These are phyloP conservation scores for Sycophila sp. DNA, from an alignment of 1,140 invertebrate genomes.

Conservation along the genomic window DNA sequence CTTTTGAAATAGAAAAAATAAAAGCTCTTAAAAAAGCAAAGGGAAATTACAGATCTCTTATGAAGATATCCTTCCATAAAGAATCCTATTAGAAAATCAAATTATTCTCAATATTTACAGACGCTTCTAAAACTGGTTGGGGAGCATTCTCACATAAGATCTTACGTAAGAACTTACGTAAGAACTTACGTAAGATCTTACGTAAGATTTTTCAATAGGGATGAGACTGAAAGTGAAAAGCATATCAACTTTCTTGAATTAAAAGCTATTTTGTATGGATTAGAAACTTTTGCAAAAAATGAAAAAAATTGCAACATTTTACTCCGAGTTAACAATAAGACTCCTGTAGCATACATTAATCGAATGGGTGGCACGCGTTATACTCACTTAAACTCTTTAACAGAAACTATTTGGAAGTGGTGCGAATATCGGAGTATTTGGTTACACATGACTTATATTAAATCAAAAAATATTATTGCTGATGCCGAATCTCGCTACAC, in stretches of 20 bases:
- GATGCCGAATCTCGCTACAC: conserved; percentile 37
- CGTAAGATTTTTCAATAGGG: too few relatives aligned
- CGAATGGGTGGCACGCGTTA: conserved; percentile 50
- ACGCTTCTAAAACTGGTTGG: conserved; percentile 2
- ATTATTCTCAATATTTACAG: not conserved
- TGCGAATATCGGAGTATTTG: conserved; percentile 46
- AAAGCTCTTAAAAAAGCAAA: not conserved
- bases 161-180: not conserved
- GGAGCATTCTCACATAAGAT: not conserved
- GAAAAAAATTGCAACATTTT: conserved; percentile 46
- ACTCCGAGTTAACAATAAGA: conserved; percentile 38
- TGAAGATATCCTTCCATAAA: not conserved
- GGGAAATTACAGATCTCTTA: too few relatives aligned
- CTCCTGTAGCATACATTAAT: conserved; percentile 29
- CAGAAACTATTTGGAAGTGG: not conserved
- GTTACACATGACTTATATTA: conserved; percentile 53
- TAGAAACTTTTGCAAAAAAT: not conserved
- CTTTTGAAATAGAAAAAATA: not conserved
- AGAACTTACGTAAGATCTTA: too few relatives aligned
- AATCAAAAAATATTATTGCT: conserved; percentile 44
- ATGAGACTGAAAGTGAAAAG: not conserved
- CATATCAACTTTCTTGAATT: not conserved
- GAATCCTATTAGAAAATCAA: not conserved
- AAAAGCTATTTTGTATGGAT: not conserved
- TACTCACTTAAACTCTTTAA: conserved; percentile 35